Evolutionary conservation across 2,797 vertebrate species (phyloP), one percentile per base, ranked within the genome.

Genomic region (Manis javanica): DNA sequence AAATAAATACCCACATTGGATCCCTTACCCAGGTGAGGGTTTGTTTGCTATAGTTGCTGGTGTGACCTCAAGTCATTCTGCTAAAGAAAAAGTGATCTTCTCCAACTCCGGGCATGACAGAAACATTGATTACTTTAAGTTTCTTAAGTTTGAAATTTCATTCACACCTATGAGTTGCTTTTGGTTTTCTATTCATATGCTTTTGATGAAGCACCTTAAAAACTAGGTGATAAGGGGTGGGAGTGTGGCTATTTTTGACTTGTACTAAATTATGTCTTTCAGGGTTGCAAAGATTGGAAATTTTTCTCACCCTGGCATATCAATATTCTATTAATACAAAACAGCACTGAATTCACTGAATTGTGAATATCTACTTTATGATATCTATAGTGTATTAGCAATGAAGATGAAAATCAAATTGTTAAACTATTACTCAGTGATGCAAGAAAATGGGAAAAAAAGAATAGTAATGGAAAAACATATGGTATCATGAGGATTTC

Each of bases 261-360:
- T 49, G 10, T 11, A 81, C 6, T 96, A 61, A 7, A 89, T 84
- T 74, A 68, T 51, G 42, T 87, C 9, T 78, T 96, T 83, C 42
- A 90, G 42, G 23, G 5, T 89, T 97, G 92, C 29, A 64, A 68
- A 85, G 19, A 82, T 57, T 93, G 95, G 69, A 74, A 53, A 21
- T 90, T 87, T 95, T 92, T 87, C 63, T 96, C 53, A 88, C 19
- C 9, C 49, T 84, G 11, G 57, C 21, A 71, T 77, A 89, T 84
- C 34, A 95, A 94, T 94, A 75, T 75, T 59, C 34, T 79, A 68
- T 83, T 88, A 92, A 51, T 68, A 16, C 15, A 88, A 95, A 96
- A 92, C 46, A 46, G 9, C 46, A 46, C 46, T 46, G 46, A 46
- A 46, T 46, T 46, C 46, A 46, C 11, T 46, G 46, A 46, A 46